Evolutionary conservation across 2,888 invertebrate species (phyloP), one percentile per base, ranked within the genome.

Genomic region (Parapristionchus giblindavisi): DNA sequence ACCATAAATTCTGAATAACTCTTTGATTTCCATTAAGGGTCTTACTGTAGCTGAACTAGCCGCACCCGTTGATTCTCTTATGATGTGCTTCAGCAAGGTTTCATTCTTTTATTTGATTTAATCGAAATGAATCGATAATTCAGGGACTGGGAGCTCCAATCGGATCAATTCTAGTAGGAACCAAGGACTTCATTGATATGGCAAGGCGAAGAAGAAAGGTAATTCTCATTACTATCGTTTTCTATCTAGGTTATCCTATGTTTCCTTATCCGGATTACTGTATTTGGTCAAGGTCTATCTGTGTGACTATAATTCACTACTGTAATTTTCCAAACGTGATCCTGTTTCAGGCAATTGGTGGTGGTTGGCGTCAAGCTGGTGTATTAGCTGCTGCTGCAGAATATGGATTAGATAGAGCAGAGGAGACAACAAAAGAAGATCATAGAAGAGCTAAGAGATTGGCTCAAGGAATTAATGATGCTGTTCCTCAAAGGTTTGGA

Each of bases 341-440:
- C 52, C 14, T 5, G 11, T 48, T 27, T 74, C 96, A 97, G 90
- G 93, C 92, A 63, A 89, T 98, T 58, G 97, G 98, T 32, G 97
- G 97, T 40, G 96, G 93, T 1, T 94, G 95, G 95, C 91, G 97
- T 75, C 97, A 98, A 90, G 92, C 91, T 54, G 98, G 98, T 5
- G 91, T 96, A 63, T 87, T 98, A 71, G 96, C 96, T 0, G 96
- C 96, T 0, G 94, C 95, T 0, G 95, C 94, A 0, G 85, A 94
- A 3, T 92, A 94, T 36, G 93, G 94, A 0, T 88, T 98, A n/a
- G 92, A 93, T 78, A 85, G 89, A 48, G 92, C 93, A 84, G 91
- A 92, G 6, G 92, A 93, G 0, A 89, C 92, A 56, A 90, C 97
- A 40, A 89, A 88, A 3, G 90, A 92, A 0, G 96, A 96, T 89